These are phyloP conservation scores for Amiota mariae DNA, from an alignment of 2,888 invertebrate genomes.

Conservation along the genomic window DNA sequence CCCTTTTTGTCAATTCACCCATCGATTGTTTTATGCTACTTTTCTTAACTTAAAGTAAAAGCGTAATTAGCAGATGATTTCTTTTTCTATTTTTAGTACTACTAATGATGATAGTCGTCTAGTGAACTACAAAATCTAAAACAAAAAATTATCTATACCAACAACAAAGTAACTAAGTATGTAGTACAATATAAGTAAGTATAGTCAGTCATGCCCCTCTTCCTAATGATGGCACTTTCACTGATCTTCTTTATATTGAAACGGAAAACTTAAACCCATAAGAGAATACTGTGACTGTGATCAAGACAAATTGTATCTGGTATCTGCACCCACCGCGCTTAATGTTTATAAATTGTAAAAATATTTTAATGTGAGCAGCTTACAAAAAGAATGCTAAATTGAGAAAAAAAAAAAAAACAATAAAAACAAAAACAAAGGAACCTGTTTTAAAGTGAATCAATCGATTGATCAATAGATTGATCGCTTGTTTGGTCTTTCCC, in stretches of 20 bases:
- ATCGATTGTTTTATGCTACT: background rate
- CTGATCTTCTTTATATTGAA: background rate
- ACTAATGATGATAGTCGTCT: too few species aligned
- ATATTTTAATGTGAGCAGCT: slow-evolving; percentile 16
- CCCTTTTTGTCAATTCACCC: background rate
- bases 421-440: slow-evolving; percentile 4
- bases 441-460: too few species aligned
- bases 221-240: slow-evolving; percentile 7
- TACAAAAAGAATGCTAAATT: background rate
- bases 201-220: background rate
- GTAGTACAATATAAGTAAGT: too few species aligned
- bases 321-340: slow-evolving; percentile 2
- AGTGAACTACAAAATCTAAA: background rate
- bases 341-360: slow-evolving; percentile 27
- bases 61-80: background rate
- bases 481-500: too few species aligned
- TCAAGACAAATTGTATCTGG: slow-evolving; percentile 21
- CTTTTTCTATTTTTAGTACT: background rate
- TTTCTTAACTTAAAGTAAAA: background rate
- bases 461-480: too few species aligned
- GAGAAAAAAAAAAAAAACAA: background rate
- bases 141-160: background rate
- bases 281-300: background rate
- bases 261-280: too few species aligned
- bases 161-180: too few species aligned